Percentiles rank a stretch among this genome's conserved stretches.
Conservation (phyloP, 23 tunicate species). For the Botrylloides violaceus region DNA sequence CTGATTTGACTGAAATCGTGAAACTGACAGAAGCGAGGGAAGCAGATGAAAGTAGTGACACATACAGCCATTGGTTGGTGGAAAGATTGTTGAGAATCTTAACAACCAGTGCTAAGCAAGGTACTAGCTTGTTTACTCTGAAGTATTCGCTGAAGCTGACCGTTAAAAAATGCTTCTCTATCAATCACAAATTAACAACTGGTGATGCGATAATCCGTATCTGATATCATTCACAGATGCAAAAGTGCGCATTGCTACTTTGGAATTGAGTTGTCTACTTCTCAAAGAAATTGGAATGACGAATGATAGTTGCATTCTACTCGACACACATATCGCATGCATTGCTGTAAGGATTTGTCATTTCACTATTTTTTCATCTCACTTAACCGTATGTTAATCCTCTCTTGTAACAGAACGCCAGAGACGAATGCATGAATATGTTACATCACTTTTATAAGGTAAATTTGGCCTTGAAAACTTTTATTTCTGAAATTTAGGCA, state of each 20-base stretch:
- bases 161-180: not conserved
- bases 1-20: constrained; percentile 51
- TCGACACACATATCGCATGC: constrained; percentile 51
- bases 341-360: constrained; percentile 38
- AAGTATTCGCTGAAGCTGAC: not conserved
- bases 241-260: constrained; percentile 67
- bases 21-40: constrained; percentile 19
- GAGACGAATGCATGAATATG: constrained; percentile 48
- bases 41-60: constrained; percentile 35
- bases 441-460: constrained; percentile 66
- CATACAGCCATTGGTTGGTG: constrained; percentile 84
- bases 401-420: constrained; percentile 5
- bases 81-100: constrained; percentile 77
- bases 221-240: constrained; percentile 29
- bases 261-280: constrained; percentile 39
- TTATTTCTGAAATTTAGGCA: not conserved
- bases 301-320: constrained; percentile 42
- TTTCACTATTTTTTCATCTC: not conserved
- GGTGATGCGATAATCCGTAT: not conserved
- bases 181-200: not conserved
- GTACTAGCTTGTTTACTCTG: constrained; percentile 21
- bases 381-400: not conserved
- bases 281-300: constrained; percentile 64
- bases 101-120: constrained; percentile 74
- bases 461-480: not conserved